phyloP scores from a whole-genome alignment of 2,888 invertebrate genomes.

The Sarcophaga carnaria region DNA sequence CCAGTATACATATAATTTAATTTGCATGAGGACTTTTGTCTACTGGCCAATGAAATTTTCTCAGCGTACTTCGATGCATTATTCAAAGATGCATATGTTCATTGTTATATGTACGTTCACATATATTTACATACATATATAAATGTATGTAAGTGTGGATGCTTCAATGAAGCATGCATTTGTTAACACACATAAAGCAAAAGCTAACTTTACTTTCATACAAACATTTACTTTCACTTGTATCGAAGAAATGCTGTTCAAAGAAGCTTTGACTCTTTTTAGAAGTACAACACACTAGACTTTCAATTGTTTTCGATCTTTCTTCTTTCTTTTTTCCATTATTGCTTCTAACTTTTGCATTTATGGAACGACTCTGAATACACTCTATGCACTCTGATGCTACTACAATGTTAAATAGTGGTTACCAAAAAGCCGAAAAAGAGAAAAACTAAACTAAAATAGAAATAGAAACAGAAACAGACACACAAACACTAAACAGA shows the following conservation, averaged over 20 bases:
- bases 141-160: not conserved
- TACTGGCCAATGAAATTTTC: not conserved
- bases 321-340: constrained; percentile 20
- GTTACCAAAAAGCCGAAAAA: constrained; percentile 5
- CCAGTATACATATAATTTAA: no score
- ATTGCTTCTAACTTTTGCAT: constrained; percentile 50
- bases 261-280: constrained; percentile 46
- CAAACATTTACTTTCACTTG: constrained; percentile 68
- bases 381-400: constrained; percentile 26
- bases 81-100: constrained; percentile 20
- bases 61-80: constrained; percentile 28
- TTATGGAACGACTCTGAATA: constrained; percentile 28
- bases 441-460: not conserved
- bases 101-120: not conserved
- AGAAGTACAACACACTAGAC: constrained; percentile 62
- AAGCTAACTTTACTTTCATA: constrained; percentile 60
- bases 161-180: constrained; percentile 37
- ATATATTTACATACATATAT: not conserved
- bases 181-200: constrained; percentile 56
- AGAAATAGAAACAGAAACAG: not conserved
- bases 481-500: constrained; percentile 19
- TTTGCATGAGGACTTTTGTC: not conserved
- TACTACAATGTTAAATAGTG: constrained; percentile 50
- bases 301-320: constrained; percentile 63
- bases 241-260: constrained; percentile 64